A percentile compares a stretch with the other conserved stretches of the same genome.
These are phyloP conservation scores for Desmodus rotundus DNA, from an alignment of 2,113 vertebrate genomes.

Conservation along the genomic window DNA sequence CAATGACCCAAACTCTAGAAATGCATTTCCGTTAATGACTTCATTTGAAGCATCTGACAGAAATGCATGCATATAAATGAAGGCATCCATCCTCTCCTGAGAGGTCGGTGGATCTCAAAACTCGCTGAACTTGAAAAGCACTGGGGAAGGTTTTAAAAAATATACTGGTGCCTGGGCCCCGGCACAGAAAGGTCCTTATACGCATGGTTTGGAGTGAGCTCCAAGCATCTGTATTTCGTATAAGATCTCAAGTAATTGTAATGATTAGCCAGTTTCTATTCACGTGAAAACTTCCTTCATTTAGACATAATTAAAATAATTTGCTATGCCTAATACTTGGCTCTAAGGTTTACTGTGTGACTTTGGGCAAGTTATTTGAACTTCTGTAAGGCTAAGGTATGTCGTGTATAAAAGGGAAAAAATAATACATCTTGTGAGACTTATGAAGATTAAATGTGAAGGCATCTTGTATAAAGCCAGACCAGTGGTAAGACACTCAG, in stretches of 20 bases:
- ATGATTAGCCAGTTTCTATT: neutral
- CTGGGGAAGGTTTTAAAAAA: neutral
- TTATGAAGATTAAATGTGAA: neutral
- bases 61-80: slow-evolving; percentile 50
- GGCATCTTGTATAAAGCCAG: neutral
- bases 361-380: neutral
- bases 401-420: neutral
- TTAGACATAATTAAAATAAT: neutral
- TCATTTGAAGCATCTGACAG: slow-evolving; percentile 57
- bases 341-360: neutral
- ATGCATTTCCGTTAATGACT: slow-evolving; percentile 55
- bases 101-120: neutral
- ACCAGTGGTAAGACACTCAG: neutral
- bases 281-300: neutral
- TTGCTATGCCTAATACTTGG: neutral
- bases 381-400: neutral
- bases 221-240: neutral
- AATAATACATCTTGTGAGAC: neutral
- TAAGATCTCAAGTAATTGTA: neutral
- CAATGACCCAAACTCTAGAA: slow-evolving; percentile 52
- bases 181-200: neutral
- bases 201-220: neutral
- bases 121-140: neutral
- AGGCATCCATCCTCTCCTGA: neutral
- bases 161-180: neutral